Percentiles rank a stretch among this genome's conserved stretches.
Conservation (phyloP, 2,113 vertebrate species). For the Eulemur macaco region DNA sequence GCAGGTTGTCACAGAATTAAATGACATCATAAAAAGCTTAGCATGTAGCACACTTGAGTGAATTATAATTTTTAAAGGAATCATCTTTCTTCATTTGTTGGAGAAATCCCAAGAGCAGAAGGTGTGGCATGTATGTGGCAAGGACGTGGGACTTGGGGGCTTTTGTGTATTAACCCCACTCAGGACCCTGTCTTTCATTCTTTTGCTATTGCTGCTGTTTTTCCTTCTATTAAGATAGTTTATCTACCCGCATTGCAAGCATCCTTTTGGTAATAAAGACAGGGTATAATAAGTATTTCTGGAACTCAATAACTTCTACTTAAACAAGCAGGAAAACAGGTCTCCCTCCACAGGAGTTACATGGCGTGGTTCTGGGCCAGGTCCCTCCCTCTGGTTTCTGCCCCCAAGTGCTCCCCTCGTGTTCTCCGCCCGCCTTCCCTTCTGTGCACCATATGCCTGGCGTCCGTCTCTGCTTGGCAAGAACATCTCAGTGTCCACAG, state of each 20-base stretch:
- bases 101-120: background rate
- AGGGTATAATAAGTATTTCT: background rate
- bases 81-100: background rate
- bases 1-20: background rate
- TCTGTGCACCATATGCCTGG: background rate
- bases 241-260: background rate
- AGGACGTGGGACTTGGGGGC: fast-evolving
- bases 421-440: background rate
- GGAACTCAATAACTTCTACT: background rate
- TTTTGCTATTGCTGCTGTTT: background rate
- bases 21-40: background rate
- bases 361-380: background rate
- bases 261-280: background rate
- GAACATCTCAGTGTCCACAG: fast-evolving
- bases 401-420: background rate
- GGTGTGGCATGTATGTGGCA: fast-evolving
- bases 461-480: background rate
- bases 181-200: fast-evolving
- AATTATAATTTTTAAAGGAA: background rate
- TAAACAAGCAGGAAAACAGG: background rate
- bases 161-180: fast-evolving
- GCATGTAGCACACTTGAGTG: background rate
- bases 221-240: background rate
- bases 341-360: background rate
- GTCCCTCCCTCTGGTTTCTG: background rate